Evolutionary conservation across 2,797 vertebrate species (phyloP).

Genomic region (Mus caroli): DNA sequence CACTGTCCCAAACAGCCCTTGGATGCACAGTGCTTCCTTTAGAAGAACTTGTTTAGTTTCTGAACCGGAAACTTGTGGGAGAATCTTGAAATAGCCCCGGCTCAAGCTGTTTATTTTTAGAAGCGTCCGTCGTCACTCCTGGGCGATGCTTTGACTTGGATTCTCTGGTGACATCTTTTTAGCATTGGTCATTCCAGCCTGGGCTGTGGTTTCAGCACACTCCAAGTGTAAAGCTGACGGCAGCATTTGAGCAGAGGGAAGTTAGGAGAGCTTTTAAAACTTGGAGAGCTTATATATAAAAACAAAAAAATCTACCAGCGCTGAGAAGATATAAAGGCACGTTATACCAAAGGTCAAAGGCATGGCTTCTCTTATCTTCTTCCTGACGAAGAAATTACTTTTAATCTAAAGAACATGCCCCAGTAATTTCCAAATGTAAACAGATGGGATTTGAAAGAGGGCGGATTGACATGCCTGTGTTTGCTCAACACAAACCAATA

Average conservation of each 20-base stretch:
- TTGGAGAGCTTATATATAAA: background rate
- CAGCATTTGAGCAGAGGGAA: conserved; percentile 45
- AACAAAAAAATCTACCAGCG: background rate
- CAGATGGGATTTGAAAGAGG: conserved; percentile 59
- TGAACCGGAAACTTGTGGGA: background rate
- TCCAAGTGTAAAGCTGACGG: background rate
- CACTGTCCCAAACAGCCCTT: background rate
- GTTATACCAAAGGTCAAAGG: conserved; percentile 68
- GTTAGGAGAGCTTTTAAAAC: background rate
- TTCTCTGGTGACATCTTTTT: conserved; percentile 54
- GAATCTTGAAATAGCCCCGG: conserved; percentile 13
- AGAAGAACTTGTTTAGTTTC: background rate
- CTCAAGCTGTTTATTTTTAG: conserved; percentile 64
- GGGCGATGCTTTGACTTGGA: conserved; percentile 12
- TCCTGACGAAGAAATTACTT: conserved; percentile 70
- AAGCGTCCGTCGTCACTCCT: background rate
- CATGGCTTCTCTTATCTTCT: conserved; percentile 36
- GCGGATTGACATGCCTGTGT: conserved; percentile 30
- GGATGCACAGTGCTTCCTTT: background rate
- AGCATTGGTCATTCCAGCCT: conserved; percentile 41
- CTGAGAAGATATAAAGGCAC: background rate
- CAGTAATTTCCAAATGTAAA: conserved; percentile 72
- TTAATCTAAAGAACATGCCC: conserved; percentile 67
- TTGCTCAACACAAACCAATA: conserved; percentile 71
- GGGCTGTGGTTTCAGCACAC: background rate